phyloP scores from a whole-genome alignment of 2,888 invertebrate species.

The Dorcus parallelipipedus region DNA sequence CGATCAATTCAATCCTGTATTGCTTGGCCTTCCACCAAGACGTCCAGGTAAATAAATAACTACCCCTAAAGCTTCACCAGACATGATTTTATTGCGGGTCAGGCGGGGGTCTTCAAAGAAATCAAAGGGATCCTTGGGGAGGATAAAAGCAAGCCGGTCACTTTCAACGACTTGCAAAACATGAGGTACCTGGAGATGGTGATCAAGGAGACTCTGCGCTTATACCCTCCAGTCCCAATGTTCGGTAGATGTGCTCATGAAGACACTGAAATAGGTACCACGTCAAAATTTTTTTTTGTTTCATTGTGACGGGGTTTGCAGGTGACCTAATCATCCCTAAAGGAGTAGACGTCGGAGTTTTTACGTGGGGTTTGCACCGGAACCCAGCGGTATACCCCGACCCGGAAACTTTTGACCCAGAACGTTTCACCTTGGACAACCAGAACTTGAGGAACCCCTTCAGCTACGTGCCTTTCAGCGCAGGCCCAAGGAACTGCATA shows the following conservation, averaged over 20 bases:
- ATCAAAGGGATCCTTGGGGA: constrained; percentile 38
- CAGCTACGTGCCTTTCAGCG: constrained; percentile 41
- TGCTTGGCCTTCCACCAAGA: constrained; percentile 23
- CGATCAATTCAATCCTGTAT: constrained; percentile 23
- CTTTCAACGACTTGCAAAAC: constrained; percentile 33
- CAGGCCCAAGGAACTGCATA: constrained; percentile 39
- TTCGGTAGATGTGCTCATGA: constrained; percentile 27
- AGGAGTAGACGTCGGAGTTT: constrained; percentile 11
- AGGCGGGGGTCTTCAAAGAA: constrained; percentile 39
- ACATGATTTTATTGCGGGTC: neutral
- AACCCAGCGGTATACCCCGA: constrained; percentile 48
- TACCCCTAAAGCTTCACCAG: neutral
- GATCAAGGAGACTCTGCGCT: constrained; percentile 37
- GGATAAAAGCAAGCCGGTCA: constrained; percentile 23
- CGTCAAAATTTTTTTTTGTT: too few species aligned
- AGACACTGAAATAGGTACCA: constrained; percentile 14
- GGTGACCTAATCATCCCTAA: constrained; percentile 14
- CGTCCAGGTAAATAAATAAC: constrained; percentile 20
- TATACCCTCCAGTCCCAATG: constrained; percentile 39
- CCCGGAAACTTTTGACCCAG: constrained; percentile 43
- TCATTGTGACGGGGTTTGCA: neutral
- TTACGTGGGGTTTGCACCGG: constrained; percentile 38
- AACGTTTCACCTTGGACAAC: constrained; percentile 40
- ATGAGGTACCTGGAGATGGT: constrained; percentile 41
- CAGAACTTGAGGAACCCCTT: constrained; percentile 32